phyloP scores from a whole-genome alignment of 1,140 invertebrate species.

The Heliconius hewitsoni region DNA sequence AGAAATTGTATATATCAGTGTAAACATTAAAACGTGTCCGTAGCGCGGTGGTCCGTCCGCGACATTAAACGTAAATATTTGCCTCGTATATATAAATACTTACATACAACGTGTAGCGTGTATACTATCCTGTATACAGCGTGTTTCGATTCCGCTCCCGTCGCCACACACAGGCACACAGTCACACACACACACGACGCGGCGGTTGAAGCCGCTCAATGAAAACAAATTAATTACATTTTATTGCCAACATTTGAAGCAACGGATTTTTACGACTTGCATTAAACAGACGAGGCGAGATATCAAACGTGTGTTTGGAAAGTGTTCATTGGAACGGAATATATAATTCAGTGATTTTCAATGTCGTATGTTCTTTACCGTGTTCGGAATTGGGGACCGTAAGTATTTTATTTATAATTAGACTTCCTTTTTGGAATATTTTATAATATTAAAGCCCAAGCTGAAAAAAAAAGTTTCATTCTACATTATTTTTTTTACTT shows the following conservation, averaged over 20 bases:
- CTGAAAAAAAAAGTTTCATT: too few relatives aligned
- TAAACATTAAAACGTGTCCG: not conserved
- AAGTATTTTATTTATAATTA: too few relatives aligned
- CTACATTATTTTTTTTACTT: too few relatives aligned
- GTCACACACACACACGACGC: not conserved
- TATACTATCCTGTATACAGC: not conserved
- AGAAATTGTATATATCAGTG: too few relatives aligned
- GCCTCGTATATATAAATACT: constrained; percentile 26
- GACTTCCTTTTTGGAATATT: too few relatives aligned
- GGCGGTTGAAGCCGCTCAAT: constrained; percentile 7
- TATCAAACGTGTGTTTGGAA: not conserved
- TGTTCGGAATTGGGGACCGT: too few relatives aligned
- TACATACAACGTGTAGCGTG: not conserved
- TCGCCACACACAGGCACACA: not conserved
- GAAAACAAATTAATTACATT: constrained; percentile 17
- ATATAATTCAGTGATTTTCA: not conserved
- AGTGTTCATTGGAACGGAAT: not conserved
- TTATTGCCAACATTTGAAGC: not conserved
- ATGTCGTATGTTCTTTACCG: not conserved
- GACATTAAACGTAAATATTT: constrained; percentile 36
- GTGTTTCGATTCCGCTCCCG: not conserved
- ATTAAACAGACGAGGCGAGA: not conserved
- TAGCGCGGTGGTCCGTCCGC: constrained; percentile 36
- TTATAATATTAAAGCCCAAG: too few relatives aligned
- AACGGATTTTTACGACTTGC: constrained; percentile 12